Percentiles rank a stretch among this genome's conserved stretches.
These are phyloP conservation scores for Chrysochloris asiatica DNA, from an alignment of 2,113 vertebrate species.

Conservation along the genomic window DNA sequence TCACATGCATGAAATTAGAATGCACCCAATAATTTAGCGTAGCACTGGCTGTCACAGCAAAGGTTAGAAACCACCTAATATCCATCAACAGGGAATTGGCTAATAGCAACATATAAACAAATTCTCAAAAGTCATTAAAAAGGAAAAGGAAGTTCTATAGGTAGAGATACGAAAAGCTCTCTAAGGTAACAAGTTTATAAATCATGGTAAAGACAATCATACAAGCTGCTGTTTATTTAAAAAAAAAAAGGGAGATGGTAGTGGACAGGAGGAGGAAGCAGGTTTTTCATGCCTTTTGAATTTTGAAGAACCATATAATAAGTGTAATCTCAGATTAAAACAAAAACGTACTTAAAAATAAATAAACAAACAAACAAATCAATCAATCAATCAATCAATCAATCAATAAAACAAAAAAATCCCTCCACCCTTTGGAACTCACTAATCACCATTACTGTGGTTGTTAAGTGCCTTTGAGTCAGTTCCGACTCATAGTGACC, in stretches of 20 bases:
- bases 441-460: constrained; percentile 22
- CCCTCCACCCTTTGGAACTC: neutral
- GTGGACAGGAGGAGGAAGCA: neutral
- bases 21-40: neutral
- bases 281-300: constrained; percentile 40
- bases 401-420: too few relatives aligned
- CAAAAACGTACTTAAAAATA: too few relatives aligned
- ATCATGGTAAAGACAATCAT: constrained; percentile 43
- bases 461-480: too few relatives aligned
- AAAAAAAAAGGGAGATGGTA: too few relatives aligned
- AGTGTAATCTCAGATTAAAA: neutral
- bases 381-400: too few relatives aligned
- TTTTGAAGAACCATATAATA: constrained; percentile 23
- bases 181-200: constrained; percentile 26
- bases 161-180: constrained; percentile 27
- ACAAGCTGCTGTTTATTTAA: neutral
- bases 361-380: too few relatives aligned
- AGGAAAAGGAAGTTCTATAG: constrained; percentile 35
- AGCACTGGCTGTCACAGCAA: neutral
- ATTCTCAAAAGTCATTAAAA: too few relatives aligned
- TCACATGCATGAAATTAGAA: neutral
- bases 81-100: neutral
- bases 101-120: too few relatives aligned
- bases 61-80: constrained; percentile 27
- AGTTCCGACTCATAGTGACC: too few relatives aligned